phyloP scores from a whole-genome alignment of 2,113 vertebrate species.

The Xenus cinereus region DNA sequence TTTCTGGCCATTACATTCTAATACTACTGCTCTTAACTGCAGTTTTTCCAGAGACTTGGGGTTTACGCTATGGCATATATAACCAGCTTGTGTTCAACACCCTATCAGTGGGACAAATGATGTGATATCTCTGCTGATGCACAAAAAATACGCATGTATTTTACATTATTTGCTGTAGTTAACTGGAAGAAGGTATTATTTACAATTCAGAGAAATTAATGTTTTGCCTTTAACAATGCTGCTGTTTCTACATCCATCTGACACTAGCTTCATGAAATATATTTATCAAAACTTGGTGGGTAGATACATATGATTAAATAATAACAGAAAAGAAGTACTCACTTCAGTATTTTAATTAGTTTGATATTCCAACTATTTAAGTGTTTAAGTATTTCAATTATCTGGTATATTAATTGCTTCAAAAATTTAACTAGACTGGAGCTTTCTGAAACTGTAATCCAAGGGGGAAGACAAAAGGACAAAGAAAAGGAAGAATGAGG shows the following conservation, averaged over 20 bases:
- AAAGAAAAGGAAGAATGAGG: background rate
- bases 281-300: background rate
- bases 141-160: background rate
- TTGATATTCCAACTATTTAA: background rate
- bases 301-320: background rate
- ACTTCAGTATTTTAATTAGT: background rate
- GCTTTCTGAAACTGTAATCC: background rate
- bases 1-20: background rate
- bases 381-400: background rate
- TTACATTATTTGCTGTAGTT: background rate
- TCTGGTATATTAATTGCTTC: background rate
- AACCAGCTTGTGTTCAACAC: background rate
- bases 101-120: background rate
- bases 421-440: background rate
- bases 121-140: background rate
- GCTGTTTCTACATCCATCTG: background rate
- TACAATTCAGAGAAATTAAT: background rate
- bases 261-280: background rate
- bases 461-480: background rate
- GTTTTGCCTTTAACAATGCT: background rate
- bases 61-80: background rate
- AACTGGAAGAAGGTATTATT: background rate
- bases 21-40: background rate
- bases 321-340: background rate
- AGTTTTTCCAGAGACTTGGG: background rate